These are phyloP conservation scores for Catharus bicknelli DNA, from an alignment of 2,113 vertebrate species.

Conservation along the genomic window DNA sequence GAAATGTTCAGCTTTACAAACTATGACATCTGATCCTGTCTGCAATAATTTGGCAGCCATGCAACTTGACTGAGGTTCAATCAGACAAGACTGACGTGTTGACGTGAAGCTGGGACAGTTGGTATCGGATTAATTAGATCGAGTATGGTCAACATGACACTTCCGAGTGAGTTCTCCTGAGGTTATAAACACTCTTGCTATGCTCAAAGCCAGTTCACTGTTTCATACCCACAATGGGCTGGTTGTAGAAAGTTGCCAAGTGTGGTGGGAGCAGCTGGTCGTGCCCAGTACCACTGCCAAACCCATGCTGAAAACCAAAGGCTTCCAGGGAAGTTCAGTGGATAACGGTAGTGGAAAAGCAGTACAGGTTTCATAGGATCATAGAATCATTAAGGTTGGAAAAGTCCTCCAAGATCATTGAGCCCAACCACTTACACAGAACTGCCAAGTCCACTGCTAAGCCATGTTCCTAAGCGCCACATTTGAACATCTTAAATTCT, in stretches of 20 bases:
- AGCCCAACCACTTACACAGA: background rate
- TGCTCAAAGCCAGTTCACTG: background rate
- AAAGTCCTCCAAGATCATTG: fast-evolving
- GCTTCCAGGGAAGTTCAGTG: background rate
- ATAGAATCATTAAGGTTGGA: fast-evolving
- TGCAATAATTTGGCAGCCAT: background rate
- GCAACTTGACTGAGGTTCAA: background rate
- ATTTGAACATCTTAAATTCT: background rate
- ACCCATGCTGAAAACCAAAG: fast-evolving
- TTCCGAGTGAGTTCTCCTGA: background rate
- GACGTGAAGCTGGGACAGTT: background rate
- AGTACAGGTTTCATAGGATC: background rate
- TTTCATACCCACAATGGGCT: fast-evolving
- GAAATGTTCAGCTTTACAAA: background rate
- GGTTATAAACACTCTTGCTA: background rate
- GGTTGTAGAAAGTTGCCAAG: fast-evolving
- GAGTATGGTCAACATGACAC: fast-evolving
- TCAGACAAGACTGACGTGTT: fast-evolving
- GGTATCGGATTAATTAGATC: background rate
- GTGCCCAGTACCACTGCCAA: background rate
- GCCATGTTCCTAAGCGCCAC: background rate
- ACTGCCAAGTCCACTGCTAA: background rate
- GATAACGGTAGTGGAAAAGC: fast-evolving
- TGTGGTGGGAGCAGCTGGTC: fast-evolving
- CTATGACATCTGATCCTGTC: background rate